Base-by-base conservation (phyloP, 2,888 invertebrate genomes). In the Cantharis rufa region DNA sequence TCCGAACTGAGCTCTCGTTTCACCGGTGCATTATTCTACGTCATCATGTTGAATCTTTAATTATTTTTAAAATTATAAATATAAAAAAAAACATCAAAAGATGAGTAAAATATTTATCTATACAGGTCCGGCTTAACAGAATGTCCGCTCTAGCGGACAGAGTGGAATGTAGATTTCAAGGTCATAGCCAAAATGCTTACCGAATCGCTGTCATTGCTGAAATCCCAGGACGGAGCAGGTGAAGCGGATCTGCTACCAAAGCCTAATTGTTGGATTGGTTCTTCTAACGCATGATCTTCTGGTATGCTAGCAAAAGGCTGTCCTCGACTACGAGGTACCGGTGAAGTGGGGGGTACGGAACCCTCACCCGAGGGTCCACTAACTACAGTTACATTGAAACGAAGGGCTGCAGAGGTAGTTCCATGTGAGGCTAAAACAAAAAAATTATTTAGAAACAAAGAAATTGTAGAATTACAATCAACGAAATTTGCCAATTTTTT, bases 341-440 rank as follows among this genome's bases (percentile, higher is more conserved):
- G 84, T 73, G 82, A 83, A 16, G 85, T 85, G 69, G 86, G 88
- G 62, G 85, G 86, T 18, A 82, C 84, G 78, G 83, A 83, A 70
- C 82, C 85, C 80, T 81, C 82, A 63, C 79, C 83, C 10, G 81
- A 69, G 71, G 82, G 80, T 71, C 82, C 83, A 68, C 84, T 77
- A 73, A 88, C 87, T 21, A 89, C 88, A 48, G 90, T 90, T 82
- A 91, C 90, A 85, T 90, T 90, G 87, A 91, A 91, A 78, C 91
- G 90, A 70, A 90, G 86, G 62, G 82, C 83, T 70, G 83, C 81
- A 11, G 28, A 69, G 64, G 85, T 80, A 72, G 84, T 79, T 71
- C 82, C 82, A 73, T 82, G 81, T 77, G 80, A 80, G 81, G 75
- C 84, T 83, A 76, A 72, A 81, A 80, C 70, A 62, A 76, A 48